Percentiles rank a stretch among this genome's conserved stretches.
These are phyloP conservation scores for Babylonia areolata DNA, from an alignment of 1,140 invertebrate genomes.

Conservation along the genomic window DNA sequence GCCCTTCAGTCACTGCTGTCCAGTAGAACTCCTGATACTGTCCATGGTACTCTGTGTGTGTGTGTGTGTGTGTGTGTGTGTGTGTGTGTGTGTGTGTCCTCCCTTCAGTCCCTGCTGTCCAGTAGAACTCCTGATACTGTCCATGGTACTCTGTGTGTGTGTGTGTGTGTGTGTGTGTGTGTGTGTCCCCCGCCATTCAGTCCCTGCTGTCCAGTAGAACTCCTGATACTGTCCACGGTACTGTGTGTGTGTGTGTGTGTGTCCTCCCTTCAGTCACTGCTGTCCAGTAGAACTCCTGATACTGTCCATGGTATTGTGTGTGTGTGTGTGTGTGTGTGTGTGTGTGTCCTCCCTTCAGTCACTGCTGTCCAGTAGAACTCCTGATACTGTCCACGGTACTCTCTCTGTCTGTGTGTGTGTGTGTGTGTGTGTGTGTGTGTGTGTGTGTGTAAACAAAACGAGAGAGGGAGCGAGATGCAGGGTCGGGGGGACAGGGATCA, in stretches of 20 bases:
- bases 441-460: background rate
- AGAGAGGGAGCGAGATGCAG: background rate
- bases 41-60: slow-evolving; percentile 62
- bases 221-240: fast-evolving
- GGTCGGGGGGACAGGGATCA: background rate
- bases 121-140: too few species aligned
- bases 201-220: too few species aligned
- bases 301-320: background rate
- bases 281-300: too few species aligned
- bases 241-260: background rate
- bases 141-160: background rate
- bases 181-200: too few species aligned
- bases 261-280: too few species aligned
- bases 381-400: background rate
- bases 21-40: slow-evolving; percentile 96
- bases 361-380: too few species aligned
- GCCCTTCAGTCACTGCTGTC: slow-evolving; percentile 96
- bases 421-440: background rate
- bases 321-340: too few species aligned
- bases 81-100: background rate
- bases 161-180: background rate
- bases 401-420: background rate
- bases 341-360: too few species aligned
- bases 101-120: too few species aligned
- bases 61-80: background rate